Conservation (phyloP, 2,888 invertebrate species). For the Rhagophthalmus giganteus region DNA sequence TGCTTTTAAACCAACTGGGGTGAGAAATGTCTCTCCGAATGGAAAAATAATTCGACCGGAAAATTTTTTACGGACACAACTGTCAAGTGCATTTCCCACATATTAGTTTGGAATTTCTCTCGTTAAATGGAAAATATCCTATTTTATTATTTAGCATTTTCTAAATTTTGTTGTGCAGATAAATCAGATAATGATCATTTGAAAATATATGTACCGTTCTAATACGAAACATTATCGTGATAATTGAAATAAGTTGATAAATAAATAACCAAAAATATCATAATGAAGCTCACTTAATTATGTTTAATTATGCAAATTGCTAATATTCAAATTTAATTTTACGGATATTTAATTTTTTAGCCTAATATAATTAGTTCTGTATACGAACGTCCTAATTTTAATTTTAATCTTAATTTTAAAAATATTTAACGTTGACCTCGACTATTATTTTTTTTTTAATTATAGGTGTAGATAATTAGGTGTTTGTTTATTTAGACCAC, state of each 20-base stretch:
- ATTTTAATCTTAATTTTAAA: not conserved
- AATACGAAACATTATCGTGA: slow-evolving; percentile 1
- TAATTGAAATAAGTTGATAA: not conserved
- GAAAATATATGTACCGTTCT: too few species aligned
- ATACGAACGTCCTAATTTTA: not conserved
- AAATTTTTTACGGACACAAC: slow-evolving; percentile 18
- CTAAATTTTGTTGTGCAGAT: too few species aligned
- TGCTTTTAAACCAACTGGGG: slow-evolving; percentile 3
- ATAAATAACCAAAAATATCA: not conserved
- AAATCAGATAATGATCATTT: too few species aligned
- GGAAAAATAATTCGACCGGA: slow-evolving; percentile 21
- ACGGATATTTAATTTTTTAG: slow-evolving; percentile 1
- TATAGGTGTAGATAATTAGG: too few species aligned
- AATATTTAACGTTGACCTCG: too few species aligned
- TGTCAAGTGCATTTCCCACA: slow-evolving; percentile 18
- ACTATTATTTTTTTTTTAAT: too few species aligned
- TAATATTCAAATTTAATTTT: slow-evolving; percentile 1
- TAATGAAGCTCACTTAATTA: slow-evolving; percentile 3
- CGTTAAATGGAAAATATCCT: not conserved
- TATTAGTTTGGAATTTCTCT: slow-evolving; percentile 5
- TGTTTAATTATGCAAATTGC: slow-evolving; percentile 1
- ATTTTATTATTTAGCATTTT: not conserved
- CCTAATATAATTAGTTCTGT: slow-evolving; percentile 3
- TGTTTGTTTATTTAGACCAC: too few species aligned
- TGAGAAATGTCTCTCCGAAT: slow-evolving; percentile 14